Conservation (phyloP, 2,888 invertebrate species). For the Hetaerina titia region DNA sequence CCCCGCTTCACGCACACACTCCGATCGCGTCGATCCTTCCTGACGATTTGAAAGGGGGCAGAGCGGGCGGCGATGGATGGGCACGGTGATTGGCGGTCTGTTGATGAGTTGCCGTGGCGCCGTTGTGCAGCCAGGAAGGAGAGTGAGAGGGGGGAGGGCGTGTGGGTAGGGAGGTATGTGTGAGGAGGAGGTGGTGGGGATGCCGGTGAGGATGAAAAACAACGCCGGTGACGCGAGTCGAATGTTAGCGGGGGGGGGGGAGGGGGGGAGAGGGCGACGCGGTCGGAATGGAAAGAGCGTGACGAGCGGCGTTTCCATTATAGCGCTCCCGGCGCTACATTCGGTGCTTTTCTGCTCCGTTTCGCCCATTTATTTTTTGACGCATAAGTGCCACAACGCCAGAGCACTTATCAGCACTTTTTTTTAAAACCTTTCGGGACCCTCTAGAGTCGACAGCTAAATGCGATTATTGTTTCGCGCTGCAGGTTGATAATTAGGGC, state of each 20-base stretch:
- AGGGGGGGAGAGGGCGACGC: neutral
- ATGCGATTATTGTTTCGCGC: too few relatives aligned
- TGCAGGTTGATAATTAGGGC: too few relatives aligned
- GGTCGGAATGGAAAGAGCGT: neutral
- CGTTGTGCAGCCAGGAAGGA: neutral
- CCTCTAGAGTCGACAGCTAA: too few relatives aligned
- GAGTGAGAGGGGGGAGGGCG: neutral
- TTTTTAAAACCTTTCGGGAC: too few relatives aligned
- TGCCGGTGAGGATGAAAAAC: neutral
- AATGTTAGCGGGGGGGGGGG: neutral
- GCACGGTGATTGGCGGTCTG: neutral
- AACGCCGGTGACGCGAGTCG: neutral
- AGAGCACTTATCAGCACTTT: neutral
- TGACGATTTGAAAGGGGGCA: neutral
- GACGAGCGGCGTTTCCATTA: neutral
- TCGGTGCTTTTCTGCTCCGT: neutral
- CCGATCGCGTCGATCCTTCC: neutral
- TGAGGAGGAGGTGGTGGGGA: neutral
- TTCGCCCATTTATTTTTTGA: neutral
- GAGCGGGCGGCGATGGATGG: neutral
- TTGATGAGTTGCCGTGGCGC: neutral
- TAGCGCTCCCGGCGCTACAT: neutral
- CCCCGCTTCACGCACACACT: neutral
- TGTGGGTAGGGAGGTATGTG: neutral
- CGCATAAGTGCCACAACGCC: neutral